phyloP scores from a whole-genome alignment of 1,140 invertebrate species.

The Zaprionus tsacasi region DNA sequence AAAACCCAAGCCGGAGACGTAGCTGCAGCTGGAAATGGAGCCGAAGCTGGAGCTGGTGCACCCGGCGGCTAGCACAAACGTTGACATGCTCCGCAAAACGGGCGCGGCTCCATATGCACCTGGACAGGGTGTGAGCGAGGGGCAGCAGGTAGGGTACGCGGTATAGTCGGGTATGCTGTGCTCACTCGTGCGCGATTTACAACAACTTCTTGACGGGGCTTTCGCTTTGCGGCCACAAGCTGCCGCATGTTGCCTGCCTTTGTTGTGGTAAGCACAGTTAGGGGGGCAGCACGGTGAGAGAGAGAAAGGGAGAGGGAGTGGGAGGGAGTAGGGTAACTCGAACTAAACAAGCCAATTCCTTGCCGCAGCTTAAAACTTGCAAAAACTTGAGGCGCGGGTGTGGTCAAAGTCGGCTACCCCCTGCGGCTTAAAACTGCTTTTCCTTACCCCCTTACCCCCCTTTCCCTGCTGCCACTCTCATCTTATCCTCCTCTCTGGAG shows the following conservation, averaged over 20 bases:
- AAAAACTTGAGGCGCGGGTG: slow-evolving; percentile 30
- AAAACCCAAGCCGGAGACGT: background rate
- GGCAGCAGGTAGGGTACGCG: background rate
- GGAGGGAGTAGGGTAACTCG: slow-evolving; percentile 7
- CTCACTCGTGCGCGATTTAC: slow-evolving; percentile 71
- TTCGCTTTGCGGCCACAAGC: slow-evolving; percentile 57
- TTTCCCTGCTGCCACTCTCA: background rate
- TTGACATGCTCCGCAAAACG: slow-evolving; percentile 49
- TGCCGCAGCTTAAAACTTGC: slow-evolving; percentile 24
- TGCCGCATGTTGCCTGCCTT: slow-evolving; percentile 45
- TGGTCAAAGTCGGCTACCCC: slow-evolving; percentile 4
- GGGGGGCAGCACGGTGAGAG: background rate
- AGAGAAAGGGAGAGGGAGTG: background rate
- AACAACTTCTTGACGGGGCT: slow-evolving; percentile 72
- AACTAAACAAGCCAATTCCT: slow-evolving; percentile 46
- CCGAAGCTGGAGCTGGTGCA: slow-evolving; percentile 19
- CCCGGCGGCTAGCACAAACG: slow-evolving; percentile 59
- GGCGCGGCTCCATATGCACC: slow-evolving; percentile 45
- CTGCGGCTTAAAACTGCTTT: background rate
- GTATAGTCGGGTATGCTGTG: slow-evolving; percentile 40
- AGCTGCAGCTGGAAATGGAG: background rate
- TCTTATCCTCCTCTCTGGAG: slow-evolving; percentile 1
- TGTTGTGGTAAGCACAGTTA: slow-evolving; percentile 71
- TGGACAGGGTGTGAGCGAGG: slow-evolving; percentile 3
- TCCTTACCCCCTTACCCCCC: background rate